Conservation (phyloP, 2,113 vertebrate species). For the Sturnira hondurensis region DNA sequence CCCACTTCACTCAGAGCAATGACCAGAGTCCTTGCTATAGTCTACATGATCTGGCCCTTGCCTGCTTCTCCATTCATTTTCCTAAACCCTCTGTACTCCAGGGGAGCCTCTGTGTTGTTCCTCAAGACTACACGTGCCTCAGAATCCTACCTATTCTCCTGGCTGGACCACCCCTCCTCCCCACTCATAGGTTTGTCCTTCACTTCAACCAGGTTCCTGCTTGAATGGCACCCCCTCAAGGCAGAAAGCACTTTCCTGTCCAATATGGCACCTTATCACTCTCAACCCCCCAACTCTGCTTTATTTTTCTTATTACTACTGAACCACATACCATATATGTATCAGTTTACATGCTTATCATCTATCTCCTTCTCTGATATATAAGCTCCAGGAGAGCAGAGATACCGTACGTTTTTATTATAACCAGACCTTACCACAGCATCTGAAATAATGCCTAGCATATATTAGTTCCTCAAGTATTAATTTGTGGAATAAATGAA, state of each 20-base stretch:
- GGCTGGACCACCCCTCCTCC: not conserved
- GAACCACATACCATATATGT: not conserved
- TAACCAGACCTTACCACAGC: not conserved
- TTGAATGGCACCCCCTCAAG: not conserved
- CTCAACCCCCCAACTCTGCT: not conserved
- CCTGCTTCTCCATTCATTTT: not conserved
- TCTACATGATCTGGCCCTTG: fast-evolving
- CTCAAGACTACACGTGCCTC: not conserved
- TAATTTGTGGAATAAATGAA: not conserved
- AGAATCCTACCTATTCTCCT: not conserved
- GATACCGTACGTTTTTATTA: not conserved
- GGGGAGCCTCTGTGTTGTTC: not conserved
- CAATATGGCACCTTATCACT: not conserved
- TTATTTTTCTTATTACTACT: not conserved
- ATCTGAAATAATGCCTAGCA: not conserved
- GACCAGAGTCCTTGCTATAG: not conserved
- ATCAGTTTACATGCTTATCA: not conserved
- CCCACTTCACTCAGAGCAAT: not conserved
- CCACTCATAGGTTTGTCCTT: too few relatives aligned
- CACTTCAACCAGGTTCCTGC: not conserved
- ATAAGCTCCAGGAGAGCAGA: not conserved
- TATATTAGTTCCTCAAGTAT: not conserved
- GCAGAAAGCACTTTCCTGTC: not conserved
- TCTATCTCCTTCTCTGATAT: not conserved
- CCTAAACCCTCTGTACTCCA: not conserved